Evolutionary conservation across 2,888 invertebrate genomes (phyloP), one percentile per base, ranked within the genome.

Genomic region (Epirrhoe alternata): DNA sequence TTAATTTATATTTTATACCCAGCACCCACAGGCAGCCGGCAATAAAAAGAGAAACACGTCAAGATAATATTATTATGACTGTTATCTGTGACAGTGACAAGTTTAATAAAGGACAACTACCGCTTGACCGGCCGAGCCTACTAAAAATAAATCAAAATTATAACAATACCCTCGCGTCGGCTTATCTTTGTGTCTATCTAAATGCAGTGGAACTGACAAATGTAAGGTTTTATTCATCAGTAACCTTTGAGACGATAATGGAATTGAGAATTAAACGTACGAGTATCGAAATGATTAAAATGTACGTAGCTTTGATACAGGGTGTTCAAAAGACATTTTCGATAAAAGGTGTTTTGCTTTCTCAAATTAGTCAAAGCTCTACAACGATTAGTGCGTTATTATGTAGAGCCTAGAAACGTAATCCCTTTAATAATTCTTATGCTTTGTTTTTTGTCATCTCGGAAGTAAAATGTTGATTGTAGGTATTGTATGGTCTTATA

Each of bases 61-160:
- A 82, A 84, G 87, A 87, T 89, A 88, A 82, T 80, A 79, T 81
- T 82, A 81, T 83, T 82, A 77, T 85, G 74, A 74, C 77, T 78
- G 79, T 86, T 90, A 92, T 90, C 91, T 84, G 80, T 86, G 89
- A 90, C 89, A 88, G 84, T 86, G 91, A 90, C 90, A 89, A 86
- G 90, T 89, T 89, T 89, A 89, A 90, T 90, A 90, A 90, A 91
- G 86, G 85, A 87, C 83, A 81, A 89, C 90, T 87, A 86, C 89
- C 79, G 82, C 80, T 82, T 86, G 84, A 80, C 77, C 77, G 75
- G 65, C n/a, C 35, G 31, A 31, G 53, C 52, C 38, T 30, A 52
- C 17, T 60, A 71, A 84, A 84, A 85, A 83, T 82, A 84, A 83
- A 85, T 84, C 80, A 83, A 81, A 88, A 86, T 91, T 87, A 90